Evolutionary conservation across 2,113 vertebrate genomes (phyloP).

Genomic region (Setophaga petechia): DNA sequence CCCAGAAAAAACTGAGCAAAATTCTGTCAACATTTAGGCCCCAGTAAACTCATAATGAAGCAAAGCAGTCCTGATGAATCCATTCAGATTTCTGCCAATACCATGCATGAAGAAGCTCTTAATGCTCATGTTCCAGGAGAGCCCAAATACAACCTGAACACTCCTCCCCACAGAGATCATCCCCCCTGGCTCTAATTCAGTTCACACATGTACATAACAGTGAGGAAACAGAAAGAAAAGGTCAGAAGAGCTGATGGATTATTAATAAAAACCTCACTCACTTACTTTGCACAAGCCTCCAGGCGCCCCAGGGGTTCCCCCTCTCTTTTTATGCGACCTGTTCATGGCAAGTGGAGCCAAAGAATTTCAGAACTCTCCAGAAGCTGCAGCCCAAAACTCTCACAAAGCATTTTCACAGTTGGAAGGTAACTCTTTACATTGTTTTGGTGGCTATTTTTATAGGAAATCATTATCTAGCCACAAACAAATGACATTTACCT

Average conservation of each 20-base stretch:
- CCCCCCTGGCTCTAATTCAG: not conserved
- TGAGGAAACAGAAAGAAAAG: not conserved
- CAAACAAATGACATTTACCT: not conserved
- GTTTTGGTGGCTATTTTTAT: not conserved
- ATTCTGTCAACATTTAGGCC: not conserved
- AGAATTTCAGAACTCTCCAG: not conserved
- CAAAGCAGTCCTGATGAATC: not conserved
- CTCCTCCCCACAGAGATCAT: not conserved
- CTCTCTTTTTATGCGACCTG: conserved; percentile 6
- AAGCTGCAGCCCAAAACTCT: not conserved
- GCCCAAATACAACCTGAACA: not conserved
- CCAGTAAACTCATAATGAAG: not conserved
- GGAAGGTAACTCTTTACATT: not conserved
- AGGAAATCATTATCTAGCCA: not conserved
- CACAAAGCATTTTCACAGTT: not conserved
- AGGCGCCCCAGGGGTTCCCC: conserved; percentile 65
- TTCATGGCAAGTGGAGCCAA: not conserved
- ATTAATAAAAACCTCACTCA: not conserved
- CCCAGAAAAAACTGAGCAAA: not conserved
- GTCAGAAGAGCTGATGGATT: not conserved
- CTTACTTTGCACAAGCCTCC: conserved; percentile 89
- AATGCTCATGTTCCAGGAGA: not conserved
- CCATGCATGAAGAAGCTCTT: not conserved
- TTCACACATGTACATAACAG: not conserved
- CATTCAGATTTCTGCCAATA: not conserved